Base-by-base conservation (phyloP, 2,888 invertebrate genomes). In the Harpagoxenus sublaevis region DNA sequence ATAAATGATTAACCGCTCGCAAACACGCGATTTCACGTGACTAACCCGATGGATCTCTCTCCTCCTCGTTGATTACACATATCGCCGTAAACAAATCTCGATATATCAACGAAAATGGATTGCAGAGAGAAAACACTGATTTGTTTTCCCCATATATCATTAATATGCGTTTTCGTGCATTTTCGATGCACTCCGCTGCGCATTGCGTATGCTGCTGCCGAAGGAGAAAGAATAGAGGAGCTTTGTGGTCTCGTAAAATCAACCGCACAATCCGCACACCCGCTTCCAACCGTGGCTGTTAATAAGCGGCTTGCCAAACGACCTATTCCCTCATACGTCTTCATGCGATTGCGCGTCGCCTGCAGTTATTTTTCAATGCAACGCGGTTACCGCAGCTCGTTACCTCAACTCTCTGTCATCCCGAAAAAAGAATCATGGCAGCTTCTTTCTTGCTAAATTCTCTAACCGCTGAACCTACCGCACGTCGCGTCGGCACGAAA, bases 161-260 rank as follows among this genome's bases (percentile, higher is more conserved):
- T 57, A 42, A 65, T 55, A 35, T 39, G 15, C 3, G 23, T 39
- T 63, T 48, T 48, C 74, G 51, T 42, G 51, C 55, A 42, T 66
- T 42, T 42, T 28, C 42, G 55, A 51, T 4, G 51, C 23, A 28
- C 18, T 48, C 42, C 39, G n/a, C n/a, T 3, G 55, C 31, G n/a
- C 12, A 10, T 12, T 23, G n/a, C 18, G 31, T 8, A 53, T n/a
- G n/a, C 9, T 28, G 18, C 18, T 23, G 79, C 53, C 57, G 60
- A 48, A 31, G 70, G 70, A 66, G 83, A 73, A 73, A 87, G 81
- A 89, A 89, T 78, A 84, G 89, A 84, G 31, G 48, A 91, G 75
- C 84, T 90, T 77, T 92, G 93, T 86, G 93, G 93, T 94, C 92
- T 93, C 93, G 90, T 93, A 93, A 93, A 93, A 90, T 90, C 83